These are phyloP conservation scores for Dipodomys stephensi DNA, from an alignment of 2,113 vertebrate species.

Conservation along the genomic window DNA sequence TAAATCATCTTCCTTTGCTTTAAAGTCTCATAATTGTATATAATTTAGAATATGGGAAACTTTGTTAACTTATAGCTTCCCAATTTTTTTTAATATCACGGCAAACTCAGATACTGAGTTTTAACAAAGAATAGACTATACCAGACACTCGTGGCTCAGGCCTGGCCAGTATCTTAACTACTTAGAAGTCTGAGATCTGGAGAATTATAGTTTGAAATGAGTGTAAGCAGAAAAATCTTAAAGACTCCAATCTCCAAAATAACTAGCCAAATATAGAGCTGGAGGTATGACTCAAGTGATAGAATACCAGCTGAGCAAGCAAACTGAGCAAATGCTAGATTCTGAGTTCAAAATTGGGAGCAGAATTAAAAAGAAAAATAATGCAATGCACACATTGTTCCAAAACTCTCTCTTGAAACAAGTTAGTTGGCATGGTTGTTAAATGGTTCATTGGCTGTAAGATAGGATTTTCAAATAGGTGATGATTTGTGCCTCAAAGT, in stretches of 20 bases:
- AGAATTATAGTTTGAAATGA: too few species aligned
- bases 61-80: constrained; percentile 20
- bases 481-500: not conserved
- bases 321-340: too few species aligned
- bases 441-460: not conserved
- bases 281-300: too few species aligned
- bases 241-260: too few species aligned
- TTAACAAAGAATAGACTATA: not conserved
- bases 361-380: not conserved
- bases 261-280: too few species aligned
- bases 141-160: too few species aligned
- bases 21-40: constrained; percentile 39
- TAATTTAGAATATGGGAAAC: constrained; percentile 37
- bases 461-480: not conserved
- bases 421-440: not conserved
- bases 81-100: not conserved
- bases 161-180: too few species aligned
- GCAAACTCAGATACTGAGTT: not conserved
- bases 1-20: constrained; percentile 30
- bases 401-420: constrained; percentile 15
- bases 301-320: too few species aligned
- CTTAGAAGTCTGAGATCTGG: too few species aligned
- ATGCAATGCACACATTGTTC: not conserved
- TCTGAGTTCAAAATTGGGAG: too few species aligned
- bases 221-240: too few species aligned